Conservation (phyloP, 1,140 invertebrate species). For the Ceratina calcarata region DNA sequence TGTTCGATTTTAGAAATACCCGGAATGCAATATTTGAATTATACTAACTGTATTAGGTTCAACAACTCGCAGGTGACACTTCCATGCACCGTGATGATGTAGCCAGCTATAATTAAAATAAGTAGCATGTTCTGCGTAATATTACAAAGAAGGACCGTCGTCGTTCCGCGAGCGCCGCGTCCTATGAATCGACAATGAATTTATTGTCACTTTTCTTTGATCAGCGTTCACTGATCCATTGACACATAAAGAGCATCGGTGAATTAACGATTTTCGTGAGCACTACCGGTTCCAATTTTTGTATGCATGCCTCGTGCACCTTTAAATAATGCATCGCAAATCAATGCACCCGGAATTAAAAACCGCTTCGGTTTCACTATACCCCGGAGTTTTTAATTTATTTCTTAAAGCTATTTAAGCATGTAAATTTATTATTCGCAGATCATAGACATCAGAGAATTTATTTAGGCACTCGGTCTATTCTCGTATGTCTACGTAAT, state of each 20-base stretch:
- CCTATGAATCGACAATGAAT: conserved; percentile 24
- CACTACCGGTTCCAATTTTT: not conserved
- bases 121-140: conserved; percentile 2
- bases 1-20: not conserved
- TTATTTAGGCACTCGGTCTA: no score
- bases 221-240: conserved; percentile 2
- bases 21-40: not conserved
- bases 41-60: conserved; percentile 29
- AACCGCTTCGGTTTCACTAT: not conserved
- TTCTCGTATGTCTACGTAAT: no score
- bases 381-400: not conserved
- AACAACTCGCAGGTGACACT: conserved; percentile 31
- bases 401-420: not conserved
- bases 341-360: conserved; percentile 9
- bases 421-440: not conserved
- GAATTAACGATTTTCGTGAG: not conserved
- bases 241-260: not conserved
- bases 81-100: not conserved
- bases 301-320: not conserved
- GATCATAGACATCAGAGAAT: no score
- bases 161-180: not conserved
- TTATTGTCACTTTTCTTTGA: conserved; percentile 36
- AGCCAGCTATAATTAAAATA: conserved; percentile 48
- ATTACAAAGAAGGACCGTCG: conserved; percentile 8
- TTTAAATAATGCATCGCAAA: conserved; percentile 2